Evolutionary conservation across 2,797 vertebrate genomes (phyloP).

Genomic region (Malurus splendens): DNA sequence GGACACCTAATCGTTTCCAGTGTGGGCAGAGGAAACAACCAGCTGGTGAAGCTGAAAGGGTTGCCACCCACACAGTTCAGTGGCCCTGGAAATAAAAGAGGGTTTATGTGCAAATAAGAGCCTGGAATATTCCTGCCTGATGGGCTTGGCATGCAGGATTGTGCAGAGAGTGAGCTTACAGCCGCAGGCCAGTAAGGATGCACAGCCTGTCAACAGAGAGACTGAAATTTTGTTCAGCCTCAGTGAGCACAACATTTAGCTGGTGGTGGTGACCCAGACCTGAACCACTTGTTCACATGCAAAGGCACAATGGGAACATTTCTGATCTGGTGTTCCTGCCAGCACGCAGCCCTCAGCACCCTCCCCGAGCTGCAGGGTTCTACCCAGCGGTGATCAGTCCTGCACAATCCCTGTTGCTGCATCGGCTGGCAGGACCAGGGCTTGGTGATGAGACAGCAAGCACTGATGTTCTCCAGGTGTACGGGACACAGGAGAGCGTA

Average conservation of each 20-base stretch:
- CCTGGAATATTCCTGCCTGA: neutral
- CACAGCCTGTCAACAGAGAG: neutral
- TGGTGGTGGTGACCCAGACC: neutral
- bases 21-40: neutral
- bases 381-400: neutral
- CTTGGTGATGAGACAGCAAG: neutral
- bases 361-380: neutral
- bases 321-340: neutral
- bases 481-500: neutral
- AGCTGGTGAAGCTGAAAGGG: neutral
- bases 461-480: neutral
- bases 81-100: neutral
- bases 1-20: neutral
- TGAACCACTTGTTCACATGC: neutral
- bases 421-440: neutral
- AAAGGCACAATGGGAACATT: neutral
- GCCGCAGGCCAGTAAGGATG: accelerated
- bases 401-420: accelerated
- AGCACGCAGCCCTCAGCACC: neutral
- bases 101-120: neutral
- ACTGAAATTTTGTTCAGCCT: neutral
- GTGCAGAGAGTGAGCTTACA: neutral
- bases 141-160: accelerated
- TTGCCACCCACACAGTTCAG: constrained; percentile 9
- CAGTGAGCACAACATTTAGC: neutral